phyloP scores from a whole-genome alignment of 2,888 invertebrate genomes.

The Atherix ibis region DNA sequence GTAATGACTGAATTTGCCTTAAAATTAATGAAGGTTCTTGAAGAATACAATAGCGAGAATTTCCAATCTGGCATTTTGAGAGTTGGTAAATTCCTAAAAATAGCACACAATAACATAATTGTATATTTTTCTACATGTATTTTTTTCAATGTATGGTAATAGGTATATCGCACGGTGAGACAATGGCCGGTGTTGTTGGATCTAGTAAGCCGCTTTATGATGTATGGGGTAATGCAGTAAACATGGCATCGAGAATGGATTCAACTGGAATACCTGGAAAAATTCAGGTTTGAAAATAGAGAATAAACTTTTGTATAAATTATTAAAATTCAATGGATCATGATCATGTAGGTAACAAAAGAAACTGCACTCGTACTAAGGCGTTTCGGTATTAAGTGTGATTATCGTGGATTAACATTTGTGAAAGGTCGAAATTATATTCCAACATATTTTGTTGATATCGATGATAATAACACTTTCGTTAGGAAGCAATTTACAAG shows the following conservation, averaged over 20 bases:
- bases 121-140: no score
- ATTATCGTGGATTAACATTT: constrained; percentile 49
- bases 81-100: constrained; percentile 24
- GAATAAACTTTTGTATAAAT: background rate
- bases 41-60: constrained; percentile 41
- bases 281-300: constrained; percentile 48
- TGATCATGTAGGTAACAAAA: constrained; percentile 57
- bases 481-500: constrained; percentile 16
- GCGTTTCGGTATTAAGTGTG: constrained; percentile 51
- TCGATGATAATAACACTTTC: constrained; percentile 43
- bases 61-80: constrained; percentile 36
- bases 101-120: no score
- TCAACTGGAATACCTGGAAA: constrained; percentile 67
- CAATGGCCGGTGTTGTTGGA: constrained; percentile 89
- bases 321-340: background rate
- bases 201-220: constrained; percentile 88
- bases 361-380: constrained; percentile 53
- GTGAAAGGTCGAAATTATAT: constrained; percentile 55
- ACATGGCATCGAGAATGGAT: constrained; percentile 94
- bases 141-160: no score
- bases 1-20: constrained; percentile 56
- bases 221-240: constrained; percentile 94
- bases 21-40: constrained; percentile 50
- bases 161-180: constrained; percentile 82
- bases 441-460: constrained; percentile 55